Conservation (phyloP, 2,113 vertebrate genomes). For the Ameiurus melas region DNA sequence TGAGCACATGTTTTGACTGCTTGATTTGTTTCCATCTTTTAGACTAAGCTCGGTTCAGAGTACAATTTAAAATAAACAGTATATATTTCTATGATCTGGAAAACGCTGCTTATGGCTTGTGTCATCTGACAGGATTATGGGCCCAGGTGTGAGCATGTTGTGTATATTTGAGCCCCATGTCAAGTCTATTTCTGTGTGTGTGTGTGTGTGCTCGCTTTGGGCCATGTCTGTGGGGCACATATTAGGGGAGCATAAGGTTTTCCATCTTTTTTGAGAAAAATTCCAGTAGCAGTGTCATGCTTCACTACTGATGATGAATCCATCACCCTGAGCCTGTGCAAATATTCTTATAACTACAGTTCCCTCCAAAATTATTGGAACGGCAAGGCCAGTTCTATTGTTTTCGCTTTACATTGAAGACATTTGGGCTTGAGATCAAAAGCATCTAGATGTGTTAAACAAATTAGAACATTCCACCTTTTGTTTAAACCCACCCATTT, state of each 20-base stretch:
- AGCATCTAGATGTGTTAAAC: too few species aligned
- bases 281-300: not conserved
- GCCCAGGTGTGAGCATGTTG: constrained; percentile 35
- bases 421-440: too few species aligned
- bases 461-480: too few species aligned
- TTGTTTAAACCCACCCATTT: too few species aligned
- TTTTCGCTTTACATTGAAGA: too few species aligned
- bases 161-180: constrained; percentile 12
- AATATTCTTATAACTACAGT: not conserved
- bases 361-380: too few species aligned
- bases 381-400: too few species aligned
- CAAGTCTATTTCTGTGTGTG: not conserved
- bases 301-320: not conserved
- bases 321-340: not conserved
- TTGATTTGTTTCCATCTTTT: not conserved
- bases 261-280: not conserved
- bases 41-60: not conserved
- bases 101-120: constrained; percentile 19
- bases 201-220: not conserved
- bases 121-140: constrained; percentile 30
- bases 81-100: not conserved
- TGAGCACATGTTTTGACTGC: not conserved
- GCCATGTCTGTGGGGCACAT: not conserved
- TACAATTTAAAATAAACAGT: not conserved
- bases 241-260: constrained; percentile 1